phyloP scores from a whole-genome alignment of 2,888 invertebrate genomes.

The Pristionchus maxplancki region DNA sequence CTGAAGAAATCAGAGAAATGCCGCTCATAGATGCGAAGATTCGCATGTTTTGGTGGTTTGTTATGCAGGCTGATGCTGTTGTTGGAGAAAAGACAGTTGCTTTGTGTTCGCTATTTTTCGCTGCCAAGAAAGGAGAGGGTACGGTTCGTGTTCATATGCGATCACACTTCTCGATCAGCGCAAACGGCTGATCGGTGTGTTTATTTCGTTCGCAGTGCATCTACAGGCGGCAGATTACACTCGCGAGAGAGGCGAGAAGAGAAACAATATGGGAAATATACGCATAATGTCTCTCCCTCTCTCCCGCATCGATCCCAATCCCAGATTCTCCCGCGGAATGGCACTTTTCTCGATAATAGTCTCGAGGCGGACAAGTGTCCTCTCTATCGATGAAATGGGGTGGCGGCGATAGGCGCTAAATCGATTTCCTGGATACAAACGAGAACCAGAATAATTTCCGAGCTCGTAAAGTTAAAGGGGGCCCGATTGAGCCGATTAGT shows the following conservation, averaged over 20 bases:
- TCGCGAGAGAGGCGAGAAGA: not conserved
- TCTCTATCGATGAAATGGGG: not conserved
- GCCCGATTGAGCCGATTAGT: not conserved
- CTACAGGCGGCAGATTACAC: not conserved
- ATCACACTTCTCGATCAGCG: not conserved
- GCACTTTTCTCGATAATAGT: not conserved
- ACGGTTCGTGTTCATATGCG: not conserved
- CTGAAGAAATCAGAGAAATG: too few relatives aligned
- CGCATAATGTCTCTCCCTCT: not conserved
- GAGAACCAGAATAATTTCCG: slow-evolving; percentile 1
- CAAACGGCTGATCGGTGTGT: too few relatives aligned
- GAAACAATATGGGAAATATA: slow-evolving; percentile 7
- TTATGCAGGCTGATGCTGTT: not conserved
- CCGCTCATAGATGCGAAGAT: not conserved
- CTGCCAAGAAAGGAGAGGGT: not conserved
- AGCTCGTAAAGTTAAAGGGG: slow-evolving; percentile 1
- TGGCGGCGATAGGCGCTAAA: not conserved
- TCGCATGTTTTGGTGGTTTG: not conserved
- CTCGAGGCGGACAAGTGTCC: not conserved
- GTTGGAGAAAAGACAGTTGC: not conserved
- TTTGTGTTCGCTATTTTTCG: not conserved
- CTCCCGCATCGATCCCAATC: not conserved
- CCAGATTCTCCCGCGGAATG: not conserved
- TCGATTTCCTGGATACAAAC: not conserved
- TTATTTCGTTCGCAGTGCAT: not conserved